These are phyloP conservation scores for Oscheius onirici DNA, from an alignment of 2,888 invertebrate species.

Conservation along the genomic window DNA sequence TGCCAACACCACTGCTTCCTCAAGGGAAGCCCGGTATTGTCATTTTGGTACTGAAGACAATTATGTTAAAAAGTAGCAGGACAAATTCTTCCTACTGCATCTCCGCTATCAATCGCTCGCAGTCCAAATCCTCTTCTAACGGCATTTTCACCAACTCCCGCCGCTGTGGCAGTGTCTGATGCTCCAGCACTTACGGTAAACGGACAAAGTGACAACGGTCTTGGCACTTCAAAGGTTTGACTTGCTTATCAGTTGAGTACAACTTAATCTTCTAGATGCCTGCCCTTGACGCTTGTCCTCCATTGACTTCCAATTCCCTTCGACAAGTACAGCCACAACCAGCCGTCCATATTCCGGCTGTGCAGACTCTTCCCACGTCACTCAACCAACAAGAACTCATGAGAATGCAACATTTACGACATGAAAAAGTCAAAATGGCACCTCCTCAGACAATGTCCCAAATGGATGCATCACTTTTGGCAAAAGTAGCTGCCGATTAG, in stretches of 20 bases:
- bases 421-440: constrained; percentile 17
- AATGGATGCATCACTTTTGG: constrained; percentile 3
- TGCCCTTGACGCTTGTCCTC: constrained; percentile 9
- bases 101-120: not conserved
- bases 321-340: not conserved
- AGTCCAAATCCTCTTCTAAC: not conserved
- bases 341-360: not conserved
- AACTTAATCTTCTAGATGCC: not conserved
- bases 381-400: constrained; percentile 6
- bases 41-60: too few relatives aligned
- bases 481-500: constrained; percentile 1
- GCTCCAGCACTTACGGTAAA: not conserved
- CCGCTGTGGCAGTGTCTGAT: not conserved
- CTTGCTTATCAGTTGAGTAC: not conserved
- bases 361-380: not conserved
- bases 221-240: not conserved
- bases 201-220: not conserved
- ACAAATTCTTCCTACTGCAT: not conserved
- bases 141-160: constrained; percentile 1
- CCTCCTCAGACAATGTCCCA: constrained; percentile 13
- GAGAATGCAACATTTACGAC: not conserved
- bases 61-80: too few relatives aligned
- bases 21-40: too few relatives aligned
- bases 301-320: not conserved
- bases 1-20: too few relatives aligned